A percentile compares a stretch with the other conserved stretches of the same genome.
These are phyloP conservation scores for Sphaerodactylus townsendi DNA, from an alignment of 2,113 vertebrate species.

Conservation along the genomic window DNA sequence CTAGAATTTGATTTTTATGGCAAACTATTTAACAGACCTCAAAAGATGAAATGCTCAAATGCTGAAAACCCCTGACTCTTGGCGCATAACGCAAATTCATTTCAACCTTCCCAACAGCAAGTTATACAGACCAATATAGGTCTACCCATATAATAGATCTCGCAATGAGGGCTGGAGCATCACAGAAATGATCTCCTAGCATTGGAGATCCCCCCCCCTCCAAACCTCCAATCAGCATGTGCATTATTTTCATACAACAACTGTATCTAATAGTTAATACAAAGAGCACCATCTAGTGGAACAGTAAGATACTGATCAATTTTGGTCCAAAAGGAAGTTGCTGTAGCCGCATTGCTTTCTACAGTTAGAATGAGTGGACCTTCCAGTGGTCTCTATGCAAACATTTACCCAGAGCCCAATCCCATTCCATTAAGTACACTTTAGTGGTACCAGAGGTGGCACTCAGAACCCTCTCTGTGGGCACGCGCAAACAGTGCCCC, in stretches of 20 bases:
- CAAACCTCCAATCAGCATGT: neutral
- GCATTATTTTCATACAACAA: neutral
- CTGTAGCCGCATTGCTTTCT: neutral
- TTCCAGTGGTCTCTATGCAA: neutral
- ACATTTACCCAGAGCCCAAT: neutral
- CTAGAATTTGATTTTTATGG: neutral
- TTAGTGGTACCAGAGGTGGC: too few species aligned
- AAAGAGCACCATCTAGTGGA: conserved; percentile 71
- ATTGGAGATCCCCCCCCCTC: neutral
- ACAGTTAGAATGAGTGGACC: neutral
- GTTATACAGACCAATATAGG: neutral
- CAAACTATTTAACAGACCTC: neutral
- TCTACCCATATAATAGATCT: too few species aligned
- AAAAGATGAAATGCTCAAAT: neutral
- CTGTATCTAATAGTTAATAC: conserved; percentile 42
- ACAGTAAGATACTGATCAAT: neutral
- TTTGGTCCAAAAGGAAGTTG: neutral
- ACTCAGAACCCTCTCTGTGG: too few species aligned
- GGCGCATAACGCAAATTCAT: neutral
- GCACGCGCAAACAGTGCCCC: too few species aligned
- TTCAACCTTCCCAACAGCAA: neutral
- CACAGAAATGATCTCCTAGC: neutral
- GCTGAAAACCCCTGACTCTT: neutral
- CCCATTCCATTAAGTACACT: neutral
- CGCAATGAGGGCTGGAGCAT: neutral